Percentiles rank a stretch among this genome's conserved stretches.
Evolutionary conservation across 1,140 invertebrate genomes (phyloP).

Genomic region (Maniola jurtina): DNA sequence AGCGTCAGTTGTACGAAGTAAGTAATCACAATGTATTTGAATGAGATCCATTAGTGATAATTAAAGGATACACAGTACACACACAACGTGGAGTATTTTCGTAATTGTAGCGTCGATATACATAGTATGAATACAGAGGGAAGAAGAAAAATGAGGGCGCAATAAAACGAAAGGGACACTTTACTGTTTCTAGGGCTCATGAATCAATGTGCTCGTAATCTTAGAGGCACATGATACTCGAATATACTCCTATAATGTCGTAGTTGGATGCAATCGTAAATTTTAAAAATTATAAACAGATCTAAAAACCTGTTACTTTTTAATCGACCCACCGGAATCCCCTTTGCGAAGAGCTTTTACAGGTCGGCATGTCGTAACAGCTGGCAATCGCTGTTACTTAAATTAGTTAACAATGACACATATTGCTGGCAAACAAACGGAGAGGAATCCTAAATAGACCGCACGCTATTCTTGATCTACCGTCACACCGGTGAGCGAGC

Average conservation of each 20-base stretch:
- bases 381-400: constrained; percentile 74
- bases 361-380: constrained; percentile 63
- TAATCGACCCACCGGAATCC: constrained; percentile 36
- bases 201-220: constrained; percentile 54
- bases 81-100: constrained; percentile 17
- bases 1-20: constrained; percentile 23
- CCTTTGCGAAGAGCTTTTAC: constrained; percentile 41
- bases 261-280: too few species aligned
- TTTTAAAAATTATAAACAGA: too few species aligned
- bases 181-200: constrained; percentile 47
- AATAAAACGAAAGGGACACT: constrained; percentile 48
- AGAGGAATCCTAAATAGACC: constrained; percentile 74
- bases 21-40: constrained; percentile 24
- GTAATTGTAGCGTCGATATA: constrained; percentile 14
- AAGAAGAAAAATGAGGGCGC: constrained; percentile 33
- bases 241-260: neutral
- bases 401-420: constrained; percentile 79
- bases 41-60: constrained; percentile 25
- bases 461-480: constrained; percentile 68
- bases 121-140: constrained; percentile 2
- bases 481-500: constrained; percentile 67
- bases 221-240: constrained; percentile 24
- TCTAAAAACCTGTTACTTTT: neutral
- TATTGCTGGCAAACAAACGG: constrained; percentile 77
- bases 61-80: constrained; percentile 24